These are phyloP conservation scores for Oreochromis niloticus DNA, from an alignment of 2,113 vertebrate species.

Conservation along the genomic window DNA sequence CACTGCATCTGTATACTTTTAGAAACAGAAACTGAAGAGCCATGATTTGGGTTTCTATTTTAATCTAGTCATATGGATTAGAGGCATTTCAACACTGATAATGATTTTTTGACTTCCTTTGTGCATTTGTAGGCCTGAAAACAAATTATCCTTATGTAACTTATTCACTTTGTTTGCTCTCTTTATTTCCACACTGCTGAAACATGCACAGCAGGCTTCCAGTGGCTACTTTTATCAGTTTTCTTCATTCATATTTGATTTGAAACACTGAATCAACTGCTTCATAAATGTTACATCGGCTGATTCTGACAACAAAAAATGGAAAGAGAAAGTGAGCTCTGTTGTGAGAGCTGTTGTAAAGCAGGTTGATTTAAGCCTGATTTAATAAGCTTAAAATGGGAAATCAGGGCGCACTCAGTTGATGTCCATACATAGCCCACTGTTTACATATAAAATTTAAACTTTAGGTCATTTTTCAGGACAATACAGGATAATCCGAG, in stretches of 20 bases:
- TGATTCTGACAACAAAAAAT: neutral
- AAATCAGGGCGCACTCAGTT: neutral
- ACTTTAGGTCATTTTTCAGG: neutral
- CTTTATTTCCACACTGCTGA: neutral
- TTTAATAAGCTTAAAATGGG: neutral
- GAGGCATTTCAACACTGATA: neutral
- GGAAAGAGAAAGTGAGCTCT: neutral
- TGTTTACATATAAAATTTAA: neutral
- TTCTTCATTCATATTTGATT: neutral
- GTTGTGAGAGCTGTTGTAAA: neutral
- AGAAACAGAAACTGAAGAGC: neutral
- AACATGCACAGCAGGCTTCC: neutral
- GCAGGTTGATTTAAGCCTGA: neutral
- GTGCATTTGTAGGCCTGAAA: neutral
- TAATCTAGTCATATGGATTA: neutral
- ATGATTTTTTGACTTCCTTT: neutral
- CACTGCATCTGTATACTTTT: neutral
- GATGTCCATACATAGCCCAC: neutral
- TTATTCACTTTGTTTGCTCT: neutral
- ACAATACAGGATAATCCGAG: rapidly evolving
- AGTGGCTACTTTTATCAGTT: neutral
- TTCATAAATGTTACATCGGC: neutral
- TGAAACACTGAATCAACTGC: neutral
- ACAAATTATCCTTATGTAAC: neutral
- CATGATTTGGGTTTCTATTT: neutral